These are phyloP conservation scores for Morone chrysops DNA, from an alignment of 2,113 vertebrate species.

Conservation along the genomic window DNA sequence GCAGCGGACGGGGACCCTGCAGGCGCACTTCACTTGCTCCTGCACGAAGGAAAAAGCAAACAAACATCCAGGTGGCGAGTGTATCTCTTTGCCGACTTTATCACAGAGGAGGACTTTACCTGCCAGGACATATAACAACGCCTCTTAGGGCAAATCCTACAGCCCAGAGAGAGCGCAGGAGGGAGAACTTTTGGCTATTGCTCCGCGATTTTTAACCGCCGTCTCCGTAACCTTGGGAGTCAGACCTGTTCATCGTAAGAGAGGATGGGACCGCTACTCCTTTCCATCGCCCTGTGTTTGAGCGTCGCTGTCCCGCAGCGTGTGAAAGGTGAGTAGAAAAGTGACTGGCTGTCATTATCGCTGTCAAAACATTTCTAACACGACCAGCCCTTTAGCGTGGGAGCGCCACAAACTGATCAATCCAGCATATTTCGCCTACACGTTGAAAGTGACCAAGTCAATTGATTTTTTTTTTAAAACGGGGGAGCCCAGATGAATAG, in stretches of 20 bases:
- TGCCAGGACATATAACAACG: conserved; percentile 58
- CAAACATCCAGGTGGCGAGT: conserved; percentile 33
- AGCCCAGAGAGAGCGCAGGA: conserved; percentile 44
- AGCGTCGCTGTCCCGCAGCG: conserved; percentile 83
- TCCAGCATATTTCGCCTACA: neutral
- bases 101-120: conserved; percentile 64
- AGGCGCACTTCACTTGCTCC: conserved; percentile 67
- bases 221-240: conserved; percentile 77
- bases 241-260: conserved; percentile 54
- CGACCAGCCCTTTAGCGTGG: neutral
- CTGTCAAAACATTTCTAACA: conserved; percentile 16
- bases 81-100: conserved; percentile 41
- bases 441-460: conserved; percentile 3
- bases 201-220: conserved; percentile 35
- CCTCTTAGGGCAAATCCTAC: conserved; percentile 42
- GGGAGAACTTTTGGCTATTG: conserved; percentile 76
- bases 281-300: conserved; percentile 80
- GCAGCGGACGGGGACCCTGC: conserved; percentile 46
- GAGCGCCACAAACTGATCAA: conserved; percentile 3
- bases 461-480: neutral
- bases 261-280: conserved; percentile 85
- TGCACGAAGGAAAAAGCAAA: conserved; percentile 14
- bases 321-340: conserved; percentile 82
- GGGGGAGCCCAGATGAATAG: neutral
- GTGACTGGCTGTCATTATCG: conserved; percentile 41